These are phyloP conservation scores for Labeo rohita DNA, from an alignment of 2,113 vertebrate genomes.

Conservation along the genomic window DNA sequence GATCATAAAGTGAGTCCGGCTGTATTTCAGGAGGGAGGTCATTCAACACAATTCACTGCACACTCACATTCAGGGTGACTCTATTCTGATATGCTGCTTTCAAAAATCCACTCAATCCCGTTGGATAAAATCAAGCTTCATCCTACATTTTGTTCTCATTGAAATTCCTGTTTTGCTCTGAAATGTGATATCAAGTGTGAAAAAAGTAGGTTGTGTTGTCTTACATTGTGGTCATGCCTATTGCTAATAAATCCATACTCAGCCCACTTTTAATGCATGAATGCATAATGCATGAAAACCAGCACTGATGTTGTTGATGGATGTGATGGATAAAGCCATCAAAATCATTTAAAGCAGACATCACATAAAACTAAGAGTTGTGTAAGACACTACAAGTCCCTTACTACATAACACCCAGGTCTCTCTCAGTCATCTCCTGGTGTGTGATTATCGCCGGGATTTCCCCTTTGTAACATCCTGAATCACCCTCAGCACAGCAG, in stretches of 20 bases:
- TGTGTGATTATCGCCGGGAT: conserved; percentile 26
- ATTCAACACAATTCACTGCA: not conserved
- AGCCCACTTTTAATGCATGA: not conserved
- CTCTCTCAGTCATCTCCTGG: not conserved
- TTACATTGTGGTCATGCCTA: not conserved
- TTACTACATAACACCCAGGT: conserved; percentile 1
- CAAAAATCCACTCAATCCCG: not conserved
- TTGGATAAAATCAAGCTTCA: not conserved
- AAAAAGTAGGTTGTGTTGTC: not conserved
- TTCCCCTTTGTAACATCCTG: conserved; percentile 25
- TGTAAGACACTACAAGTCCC: not conserved
- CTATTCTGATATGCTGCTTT: not conserved
- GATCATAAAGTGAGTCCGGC: not conserved
- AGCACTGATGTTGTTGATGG: not conserved
- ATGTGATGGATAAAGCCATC: not conserved
- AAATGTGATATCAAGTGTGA: not conserved
- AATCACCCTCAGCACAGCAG: not conserved
- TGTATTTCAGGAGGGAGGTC: not conserved
- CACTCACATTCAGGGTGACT: not conserved
- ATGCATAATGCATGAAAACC: not conserved
- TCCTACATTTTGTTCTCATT: not conserved
- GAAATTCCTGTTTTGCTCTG: not conserved
- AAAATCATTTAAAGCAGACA: not conserved
- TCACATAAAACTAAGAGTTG: not conserved
- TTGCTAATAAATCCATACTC: not conserved